Evolutionary conservation across 2,797 vertebrate genomes (phyloP), one percentile per base, ranked within the genome.

Genomic region (Apogon hyalosoma): DNA sequence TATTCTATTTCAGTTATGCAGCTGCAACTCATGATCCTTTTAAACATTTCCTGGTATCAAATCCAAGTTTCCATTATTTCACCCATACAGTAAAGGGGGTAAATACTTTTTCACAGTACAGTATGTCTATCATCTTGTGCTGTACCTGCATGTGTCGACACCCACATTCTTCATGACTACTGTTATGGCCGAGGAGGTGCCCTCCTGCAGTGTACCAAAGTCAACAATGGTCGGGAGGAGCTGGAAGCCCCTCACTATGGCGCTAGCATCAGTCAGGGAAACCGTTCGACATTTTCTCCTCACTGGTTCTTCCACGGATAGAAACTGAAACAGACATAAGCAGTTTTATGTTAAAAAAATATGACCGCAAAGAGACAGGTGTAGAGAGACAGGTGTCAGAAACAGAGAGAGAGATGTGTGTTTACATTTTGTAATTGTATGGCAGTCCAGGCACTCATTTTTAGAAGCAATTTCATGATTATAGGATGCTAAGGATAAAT

Each of bases 141-240:
- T 81, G 82, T 79, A 97, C 97, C 97, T 95, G 90, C 93, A 94
- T 59, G 94, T 94, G 73, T 97, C 92, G 15, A 96, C 86, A 0
- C 96, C 96, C 31, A 94, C 61, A 0, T 98, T 98, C 88, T 88
- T 97, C 81, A 98, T 87, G 50, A 88, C 81, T 13, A 96, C 95
- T 0, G 77, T 90, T 28, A 92, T 8, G 3, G 74, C 16, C 0
- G 94, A 95, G n/a, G 77, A 92, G 47, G 85, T 92, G 28, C 95
- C 95, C 79, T 95, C 94, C 84, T 85, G 87, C 16, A 96, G 88
- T 0, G 93, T 81, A 1, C 96, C 96, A 62, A 98, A 94, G 8
- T 78, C 86, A n/a, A 95, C 88, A 0, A 59, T 73, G 3, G 92
- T 7, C 0, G 97, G 97, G 15, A 93, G 85, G 47, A 98, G 89